phyloP scores from a whole-genome alignment of 2,888 invertebrate genomes.

The Apamea sordens region DNA sequence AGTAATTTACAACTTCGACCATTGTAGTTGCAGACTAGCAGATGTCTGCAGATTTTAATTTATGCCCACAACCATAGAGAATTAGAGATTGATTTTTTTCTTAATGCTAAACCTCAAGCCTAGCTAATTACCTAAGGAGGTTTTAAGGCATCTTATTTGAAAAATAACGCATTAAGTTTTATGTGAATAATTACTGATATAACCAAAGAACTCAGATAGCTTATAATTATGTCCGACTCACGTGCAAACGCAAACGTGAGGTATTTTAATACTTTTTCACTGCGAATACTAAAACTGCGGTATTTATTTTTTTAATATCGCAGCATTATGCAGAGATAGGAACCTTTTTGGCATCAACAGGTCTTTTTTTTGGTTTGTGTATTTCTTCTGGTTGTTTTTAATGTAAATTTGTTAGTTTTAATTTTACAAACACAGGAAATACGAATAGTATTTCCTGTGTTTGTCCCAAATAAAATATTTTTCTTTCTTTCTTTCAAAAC shows the following conservation, averaged over 20 bases:
- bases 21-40: not conserved
- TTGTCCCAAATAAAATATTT: too few relatives aligned
- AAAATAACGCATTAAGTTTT: not conserved
- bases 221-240: too few relatives aligned
- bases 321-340: too few relatives aligned
- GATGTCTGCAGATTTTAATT: not conserved
- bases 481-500: not conserved
- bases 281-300: not conserved
- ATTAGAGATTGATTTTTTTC: not conserved
- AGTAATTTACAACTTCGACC: not conserved
- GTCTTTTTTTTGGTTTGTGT: too few relatives aligned
- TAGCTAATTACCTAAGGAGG: not conserved
- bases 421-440: too few relatives aligned
- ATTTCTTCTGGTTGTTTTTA: too few relatives aligned
- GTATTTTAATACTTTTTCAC: not conserved
- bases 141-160: not conserved
- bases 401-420: too few relatives aligned
- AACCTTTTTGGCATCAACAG: too few relatives aligned
- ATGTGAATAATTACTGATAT: slow-evolving; percentile 14
- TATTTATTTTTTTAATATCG: too few relatives aligned
- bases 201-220: not conserved
- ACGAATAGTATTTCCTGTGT: too few relatives aligned
- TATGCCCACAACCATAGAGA: too few relatives aligned
- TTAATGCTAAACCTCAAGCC: not conserved
- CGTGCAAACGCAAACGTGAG: not conserved